phyloP scores from a whole-genome alignment of 2,797 vertebrate genomes.

The Muscicapa comitata region DNA sequence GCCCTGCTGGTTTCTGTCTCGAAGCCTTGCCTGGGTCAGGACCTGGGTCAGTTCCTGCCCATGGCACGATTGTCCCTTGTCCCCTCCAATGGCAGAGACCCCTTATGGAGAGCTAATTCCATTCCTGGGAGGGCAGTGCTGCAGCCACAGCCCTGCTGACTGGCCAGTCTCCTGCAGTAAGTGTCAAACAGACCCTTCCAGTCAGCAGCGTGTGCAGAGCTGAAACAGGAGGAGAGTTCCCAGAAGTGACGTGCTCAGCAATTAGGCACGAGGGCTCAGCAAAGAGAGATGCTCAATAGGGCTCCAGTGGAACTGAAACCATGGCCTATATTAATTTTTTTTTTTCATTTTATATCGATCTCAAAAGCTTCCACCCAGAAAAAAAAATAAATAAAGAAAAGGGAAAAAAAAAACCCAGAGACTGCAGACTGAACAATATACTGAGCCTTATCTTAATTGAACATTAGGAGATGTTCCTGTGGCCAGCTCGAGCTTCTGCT shows the following conservation, averaged over 20 bases:
- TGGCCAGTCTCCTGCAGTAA: accelerated
- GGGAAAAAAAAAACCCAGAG: not conserved
- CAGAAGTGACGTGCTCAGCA: not conserved
- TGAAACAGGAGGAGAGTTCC: not conserved
- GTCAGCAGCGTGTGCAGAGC: not conserved
- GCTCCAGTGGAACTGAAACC: not conserved
- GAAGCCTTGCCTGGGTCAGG: accelerated
- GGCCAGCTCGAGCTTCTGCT: not conserved
- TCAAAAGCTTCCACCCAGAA: not conserved
- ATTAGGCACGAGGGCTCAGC: not conserved
- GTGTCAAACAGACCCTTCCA: not conserved
- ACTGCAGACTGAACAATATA: slow-evolving; percentile 9
- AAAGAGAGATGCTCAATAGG: not conserved
- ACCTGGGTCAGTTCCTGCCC: not conserved
- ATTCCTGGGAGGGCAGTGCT: accelerated
- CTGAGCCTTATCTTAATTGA: slow-evolving; percentile 57
- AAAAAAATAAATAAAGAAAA: not conserved
- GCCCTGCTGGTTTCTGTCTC: not conserved
- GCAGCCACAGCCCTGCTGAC: not conserved
- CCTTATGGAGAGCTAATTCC: accelerated
- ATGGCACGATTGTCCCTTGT: accelerated
- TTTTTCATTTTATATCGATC: slow-evolving; percentile 40
- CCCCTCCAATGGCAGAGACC: accelerated
- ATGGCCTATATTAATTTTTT: not conserved
- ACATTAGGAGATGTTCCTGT: slow-evolving; percentile 30